Evolutionary conservation across 2,797 vertebrate species (phyloP).

Genomic region (Morelia viridis): DNA sequence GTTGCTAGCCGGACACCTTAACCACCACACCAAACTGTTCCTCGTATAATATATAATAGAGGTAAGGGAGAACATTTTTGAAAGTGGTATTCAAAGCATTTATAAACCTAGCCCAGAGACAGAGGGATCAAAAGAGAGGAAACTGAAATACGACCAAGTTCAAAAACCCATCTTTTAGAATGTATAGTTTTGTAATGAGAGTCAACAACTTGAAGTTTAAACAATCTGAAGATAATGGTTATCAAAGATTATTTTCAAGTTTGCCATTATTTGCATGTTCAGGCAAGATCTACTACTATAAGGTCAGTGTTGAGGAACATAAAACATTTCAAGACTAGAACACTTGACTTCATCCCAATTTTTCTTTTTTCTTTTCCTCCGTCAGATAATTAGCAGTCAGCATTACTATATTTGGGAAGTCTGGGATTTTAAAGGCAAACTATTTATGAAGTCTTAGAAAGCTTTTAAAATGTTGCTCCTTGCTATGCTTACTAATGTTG

Average conservation of each 20-base stretch:
- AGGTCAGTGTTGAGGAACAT: too few relatives aligned
- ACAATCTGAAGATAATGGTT: background rate
- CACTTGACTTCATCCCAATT: too few relatives aligned
- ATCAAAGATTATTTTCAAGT: background rate
- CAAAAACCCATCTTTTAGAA: background rate
- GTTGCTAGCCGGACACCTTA: background rate
- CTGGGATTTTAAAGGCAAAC: background rate
- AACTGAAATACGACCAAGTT: background rate
- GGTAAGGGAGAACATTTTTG: background rate
- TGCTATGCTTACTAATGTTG: too few relatives aligned
- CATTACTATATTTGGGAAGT: too few relatives aligned
- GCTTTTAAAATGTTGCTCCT: background rate
- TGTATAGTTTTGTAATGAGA: background rate
- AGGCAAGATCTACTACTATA: too few relatives aligned
- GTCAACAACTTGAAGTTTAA: background rate
- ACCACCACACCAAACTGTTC: background rate
- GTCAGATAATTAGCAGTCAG: too few relatives aligned
- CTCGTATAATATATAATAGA: background rate
- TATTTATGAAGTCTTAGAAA: background rate
- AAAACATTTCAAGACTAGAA: too few relatives aligned
- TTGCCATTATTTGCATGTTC: background rate
- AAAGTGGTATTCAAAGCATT: background rate
- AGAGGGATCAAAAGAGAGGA: background rate
- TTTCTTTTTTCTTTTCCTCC: too few relatives aligned
- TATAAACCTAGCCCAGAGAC: background rate